phyloP scores from a whole-genome alignment of 1,140 invertebrate genomes.

The Akabosia matsudoensis region DNA sequence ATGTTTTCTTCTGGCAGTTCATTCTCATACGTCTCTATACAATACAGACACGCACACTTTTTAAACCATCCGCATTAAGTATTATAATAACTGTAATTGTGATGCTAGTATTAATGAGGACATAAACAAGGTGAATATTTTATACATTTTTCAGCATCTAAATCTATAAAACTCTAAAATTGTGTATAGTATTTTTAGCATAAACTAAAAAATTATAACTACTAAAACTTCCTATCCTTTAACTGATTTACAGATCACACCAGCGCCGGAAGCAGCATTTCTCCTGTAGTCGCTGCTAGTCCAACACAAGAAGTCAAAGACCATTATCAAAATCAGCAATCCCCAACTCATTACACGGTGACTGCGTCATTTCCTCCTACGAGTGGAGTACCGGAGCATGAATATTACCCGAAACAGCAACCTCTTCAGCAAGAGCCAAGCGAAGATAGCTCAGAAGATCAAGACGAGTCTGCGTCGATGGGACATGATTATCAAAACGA shows the following conservation, averaged over 20 bases:
- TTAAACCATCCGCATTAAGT: too few relatives aligned
- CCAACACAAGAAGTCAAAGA: neutral
- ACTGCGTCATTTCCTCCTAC: neutral
- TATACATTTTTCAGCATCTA: too few relatives aligned
- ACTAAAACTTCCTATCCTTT: neutral
- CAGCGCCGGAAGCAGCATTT: neutral
- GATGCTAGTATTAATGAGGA: too few relatives aligned
- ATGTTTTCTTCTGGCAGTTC: too few relatives aligned
- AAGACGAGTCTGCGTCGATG: neutral
- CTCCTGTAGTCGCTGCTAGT: neutral
- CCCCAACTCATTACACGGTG: conserved; percentile 3
- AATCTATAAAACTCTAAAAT: too few relatives aligned
- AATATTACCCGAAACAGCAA: neutral
- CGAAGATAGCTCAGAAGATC: neutral
- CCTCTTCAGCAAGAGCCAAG: neutral
- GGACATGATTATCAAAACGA: conserved; percentile 12
- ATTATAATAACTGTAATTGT: neutral
- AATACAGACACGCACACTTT: too few relatives aligned
- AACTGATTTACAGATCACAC: neutral
- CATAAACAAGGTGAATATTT: too few relatives aligned
- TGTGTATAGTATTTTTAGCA: too few relatives aligned
- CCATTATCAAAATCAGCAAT: conserved; percentile 15
- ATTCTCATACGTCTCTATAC: too few relatives aligned
- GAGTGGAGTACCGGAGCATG: neutral
- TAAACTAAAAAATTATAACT: too few relatives aligned